Percentiles rank a stretch among this genome's conserved stretches.
These are phyloP conservation scores for Prionchulus punctatus DNA, from an alignment of 2,888 invertebrate species.

Conservation along the genomic window DNA sequence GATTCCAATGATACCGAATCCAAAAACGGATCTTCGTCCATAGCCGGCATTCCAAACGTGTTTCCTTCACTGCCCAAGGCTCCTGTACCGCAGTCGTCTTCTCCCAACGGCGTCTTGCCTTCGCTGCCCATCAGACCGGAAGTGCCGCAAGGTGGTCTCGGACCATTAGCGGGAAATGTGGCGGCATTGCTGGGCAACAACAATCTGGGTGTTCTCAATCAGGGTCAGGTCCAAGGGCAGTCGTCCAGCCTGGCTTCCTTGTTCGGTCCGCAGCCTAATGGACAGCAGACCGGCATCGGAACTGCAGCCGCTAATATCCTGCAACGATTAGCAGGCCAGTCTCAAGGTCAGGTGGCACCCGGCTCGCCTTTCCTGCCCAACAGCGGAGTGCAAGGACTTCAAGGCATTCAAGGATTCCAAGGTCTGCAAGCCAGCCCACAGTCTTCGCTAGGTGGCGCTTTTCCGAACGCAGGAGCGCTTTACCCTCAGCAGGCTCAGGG, in stretches of 20 bases:
- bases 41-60: slow-evolving; percentile 29
- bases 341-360: slow-evolving; percentile 20
- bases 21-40: slow-evolving; percentile 21
- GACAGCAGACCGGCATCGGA: too few species aligned
- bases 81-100: slow-evolving; percentile 13
- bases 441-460: too few species aligned
- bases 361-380: slow-evolving; percentile 24
- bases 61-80: slow-evolving; percentile 27
- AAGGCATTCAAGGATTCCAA: too few species aligned
- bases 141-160: slow-evolving; percentile 28
- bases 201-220: neutral
- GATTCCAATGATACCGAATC: neutral
- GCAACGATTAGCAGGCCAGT: neutral
- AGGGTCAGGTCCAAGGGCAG: too few species aligned
- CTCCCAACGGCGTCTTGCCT: slow-evolving; percentile 12
- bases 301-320: neutral
- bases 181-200: neutral
- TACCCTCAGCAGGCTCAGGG: neutral
- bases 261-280: neutral
- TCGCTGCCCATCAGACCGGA: slow-evolving; percentile 16
- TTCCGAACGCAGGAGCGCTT: too few species aligned
- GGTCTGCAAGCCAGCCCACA: slow-evolving; percentile 9
- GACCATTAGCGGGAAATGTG: slow-evolving; percentile 10
- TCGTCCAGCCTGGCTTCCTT: too few species aligned
- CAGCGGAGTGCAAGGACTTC: slow-evolving; percentile 14